phyloP scores from a whole-genome alignment of 2,797 vertebrate genomes.

The Hoplostethus atlanticus region DNA sequence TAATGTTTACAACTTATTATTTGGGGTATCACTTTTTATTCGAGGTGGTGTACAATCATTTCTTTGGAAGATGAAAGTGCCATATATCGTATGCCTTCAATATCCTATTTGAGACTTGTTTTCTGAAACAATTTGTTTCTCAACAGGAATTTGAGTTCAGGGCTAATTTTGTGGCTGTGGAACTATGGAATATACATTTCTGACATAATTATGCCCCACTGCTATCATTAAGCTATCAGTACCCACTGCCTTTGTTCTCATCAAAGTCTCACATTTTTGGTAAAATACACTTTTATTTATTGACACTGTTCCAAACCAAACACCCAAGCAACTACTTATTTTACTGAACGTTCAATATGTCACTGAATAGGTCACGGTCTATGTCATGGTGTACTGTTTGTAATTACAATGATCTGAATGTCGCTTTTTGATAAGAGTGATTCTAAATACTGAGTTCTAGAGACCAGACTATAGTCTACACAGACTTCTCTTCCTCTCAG shows the following conservation, averaged over 20 bases:
- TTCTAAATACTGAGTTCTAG: not conserved
- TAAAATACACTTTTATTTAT: no score
- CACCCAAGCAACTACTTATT: no score
- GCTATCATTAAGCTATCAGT: not conserved
- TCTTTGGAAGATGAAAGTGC: slow-evolving; percentile 6
- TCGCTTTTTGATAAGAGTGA: not conserved
- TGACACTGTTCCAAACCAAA: no score
- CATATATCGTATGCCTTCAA: slow-evolving; percentile 7
- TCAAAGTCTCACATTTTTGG: no score
- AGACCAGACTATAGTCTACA: slow-evolving; percentile 35
- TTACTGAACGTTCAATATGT: no score
- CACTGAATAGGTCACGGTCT: no score
- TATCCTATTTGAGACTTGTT: slow-evolving; percentile 1
- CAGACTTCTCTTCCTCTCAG: slow-evolving; percentile 47
- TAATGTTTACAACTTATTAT: slow-evolving; percentile 56
- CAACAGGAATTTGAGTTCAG: not conserved
- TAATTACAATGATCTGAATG: slow-evolving; percentile 1
- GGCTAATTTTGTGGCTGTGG: slow-evolving; percentile 1
- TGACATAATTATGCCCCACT: not conserved
- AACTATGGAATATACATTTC: slow-evolving; percentile 4
- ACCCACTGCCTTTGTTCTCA: no score
- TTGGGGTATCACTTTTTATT: slow-evolving; percentile 22
- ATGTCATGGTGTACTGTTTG: no score
- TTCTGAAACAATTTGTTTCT: slow-evolving; percentile 17
- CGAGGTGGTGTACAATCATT: slow-evolving; percentile 22